Conservation (phyloP, 1,140 invertebrate genomes). For the Drosophila kohkoa region DNA sequence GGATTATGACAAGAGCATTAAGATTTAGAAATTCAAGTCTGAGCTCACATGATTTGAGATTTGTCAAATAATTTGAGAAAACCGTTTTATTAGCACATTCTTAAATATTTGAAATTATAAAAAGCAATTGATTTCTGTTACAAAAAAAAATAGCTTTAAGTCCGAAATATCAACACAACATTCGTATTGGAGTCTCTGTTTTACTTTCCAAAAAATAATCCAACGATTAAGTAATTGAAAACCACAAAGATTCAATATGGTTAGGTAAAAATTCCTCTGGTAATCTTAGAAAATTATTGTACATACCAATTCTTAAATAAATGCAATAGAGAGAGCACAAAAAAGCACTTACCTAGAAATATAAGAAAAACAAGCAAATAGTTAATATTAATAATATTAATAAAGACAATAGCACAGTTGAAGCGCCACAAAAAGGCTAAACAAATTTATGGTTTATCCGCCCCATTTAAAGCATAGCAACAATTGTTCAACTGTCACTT, state of each 20-base stretch:
- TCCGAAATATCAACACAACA: no score
- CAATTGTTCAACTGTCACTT: slow-evolving; percentile 17
- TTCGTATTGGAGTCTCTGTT: no score
- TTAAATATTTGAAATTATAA: no score
- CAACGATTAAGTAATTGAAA: no score
- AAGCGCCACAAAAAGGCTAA: slow-evolving; percentile 1
- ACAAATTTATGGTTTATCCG: slow-evolving; percentile 37
- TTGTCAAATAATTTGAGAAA: not conserved
- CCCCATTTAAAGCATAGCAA: not conserved
- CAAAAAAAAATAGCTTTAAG: no score
- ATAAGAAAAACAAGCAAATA: slow-evolving; percentile 37
- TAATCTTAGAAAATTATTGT: slow-evolving; percentile 16
- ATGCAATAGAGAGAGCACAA: not conserved
- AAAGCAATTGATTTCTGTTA: no score
- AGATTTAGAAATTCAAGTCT: not conserved
- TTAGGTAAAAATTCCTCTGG: not conserved
- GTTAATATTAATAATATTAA: slow-evolving; percentile 34
- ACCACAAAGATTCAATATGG: no score
- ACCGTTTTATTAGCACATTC: slow-evolving; percentile 13
- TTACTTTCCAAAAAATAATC: no score
- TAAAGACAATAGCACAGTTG: slow-evolving; percentile 28
- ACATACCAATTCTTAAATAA: slow-evolving; percentile 54
- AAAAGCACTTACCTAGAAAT: slow-evolving; percentile 61
- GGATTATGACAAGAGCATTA: slow-evolving; percentile 11
- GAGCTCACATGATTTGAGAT: not conserved